Base-by-base conservation (phyloP, 2,888 invertebrate genomes). In the Mesoligia furuncula region DNA sequence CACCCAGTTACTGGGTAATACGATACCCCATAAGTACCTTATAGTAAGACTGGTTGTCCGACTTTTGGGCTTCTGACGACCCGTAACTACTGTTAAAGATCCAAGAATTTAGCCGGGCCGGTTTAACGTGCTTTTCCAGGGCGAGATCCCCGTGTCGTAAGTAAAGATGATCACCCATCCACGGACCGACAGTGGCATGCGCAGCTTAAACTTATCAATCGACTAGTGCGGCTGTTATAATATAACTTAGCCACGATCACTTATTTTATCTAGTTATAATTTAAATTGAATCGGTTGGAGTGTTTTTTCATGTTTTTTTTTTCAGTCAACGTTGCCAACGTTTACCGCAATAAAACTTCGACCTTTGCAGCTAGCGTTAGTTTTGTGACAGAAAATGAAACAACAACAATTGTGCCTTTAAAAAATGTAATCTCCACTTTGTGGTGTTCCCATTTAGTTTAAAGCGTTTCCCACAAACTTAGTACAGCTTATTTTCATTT, bases 401-500 rank as follows among this genome's bases (percentile, higher is more conserved):
- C 57, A 72, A 24, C 11, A 51, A n/a, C 11, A 48, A 65, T 48
- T 31, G n/a, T 17, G 24, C 15, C 45, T 45, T 74, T 62, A 42
- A 57, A 15, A 15, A 65, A 57, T 24, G n/a, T 48, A n/a, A 59
- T 45, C 17, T 27, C 42, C 9, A 45, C 17, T 80, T 66, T 54
- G 66, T 36, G 17, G 66, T 66, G 36, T 36, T 66, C 15, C 15
- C 9, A 65, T 75, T 83, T 66, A 57, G 20, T 36, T 62, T 5
- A 36, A 69, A 69, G 57, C 9, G 51, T 67, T 72, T 62, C 73
- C 15, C 59, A 73, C 65, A 71, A 76, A 73, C 54, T 67, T 54
- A 68, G 39, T 65, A 36, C 42, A 54, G 42, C 80, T 76, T 81
- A 78, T 67, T 79, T 73, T 64, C 45, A 70, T 73, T 81, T 57